These are phyloP conservation scores for Acanthurus tractus DNA, from an alignment of 2,797 vertebrate species.

Conservation along the genomic window DNA sequence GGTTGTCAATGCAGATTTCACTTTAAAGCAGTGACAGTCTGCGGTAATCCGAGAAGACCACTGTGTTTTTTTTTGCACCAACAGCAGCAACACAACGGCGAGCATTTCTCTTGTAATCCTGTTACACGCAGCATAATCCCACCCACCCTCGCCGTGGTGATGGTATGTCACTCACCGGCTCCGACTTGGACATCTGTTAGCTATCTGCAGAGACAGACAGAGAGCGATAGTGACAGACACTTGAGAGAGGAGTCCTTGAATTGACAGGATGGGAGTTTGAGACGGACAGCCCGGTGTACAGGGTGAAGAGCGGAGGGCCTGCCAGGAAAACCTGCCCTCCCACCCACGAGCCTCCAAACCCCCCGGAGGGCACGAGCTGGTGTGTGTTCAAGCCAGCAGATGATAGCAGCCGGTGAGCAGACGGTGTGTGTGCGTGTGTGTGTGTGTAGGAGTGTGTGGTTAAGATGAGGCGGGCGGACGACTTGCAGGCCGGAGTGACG, in stretches of 20 bases:
- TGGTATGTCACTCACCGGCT: constrained; percentile 57
- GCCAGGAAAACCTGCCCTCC: constrained; percentile 70
- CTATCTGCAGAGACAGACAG: constrained; percentile 58
- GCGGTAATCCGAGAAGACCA: constrained; percentile 45
- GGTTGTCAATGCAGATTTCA: constrained; percentile 38
- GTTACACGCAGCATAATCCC: constrained; percentile 72
- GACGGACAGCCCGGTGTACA: constrained; percentile 51
- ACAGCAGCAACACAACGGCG: constrained; percentile 24
- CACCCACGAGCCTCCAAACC: constrained; percentile 47
- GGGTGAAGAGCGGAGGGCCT: constrained; percentile 52
- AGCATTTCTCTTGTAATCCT: constrained; percentile 72
- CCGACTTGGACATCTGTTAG: constrained; percentile 70
- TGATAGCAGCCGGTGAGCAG: constrained; percentile 72
- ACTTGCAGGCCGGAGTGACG: constrained; percentile 15
- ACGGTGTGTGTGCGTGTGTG: constrained; percentile 40
- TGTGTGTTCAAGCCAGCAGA: constrained; percentile 62
- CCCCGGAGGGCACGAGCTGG: constrained; percentile 60
- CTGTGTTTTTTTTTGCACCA: constrained; percentile 24
- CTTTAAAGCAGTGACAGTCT: constrained; percentile 20
- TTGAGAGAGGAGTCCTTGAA: constrained; percentile 67
- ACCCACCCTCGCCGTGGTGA: constrained; percentile 36
- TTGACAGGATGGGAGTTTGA: constrained; percentile 59
- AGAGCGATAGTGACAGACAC: constrained; percentile 60
- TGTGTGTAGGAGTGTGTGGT: constrained; percentile 27
- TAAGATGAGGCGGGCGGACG: constrained; percentile 30